These are phyloP conservation scores for Limnephilus rhombicus DNA, from an alignment of 2,888 invertebrate species.

Conservation along the genomic window DNA sequence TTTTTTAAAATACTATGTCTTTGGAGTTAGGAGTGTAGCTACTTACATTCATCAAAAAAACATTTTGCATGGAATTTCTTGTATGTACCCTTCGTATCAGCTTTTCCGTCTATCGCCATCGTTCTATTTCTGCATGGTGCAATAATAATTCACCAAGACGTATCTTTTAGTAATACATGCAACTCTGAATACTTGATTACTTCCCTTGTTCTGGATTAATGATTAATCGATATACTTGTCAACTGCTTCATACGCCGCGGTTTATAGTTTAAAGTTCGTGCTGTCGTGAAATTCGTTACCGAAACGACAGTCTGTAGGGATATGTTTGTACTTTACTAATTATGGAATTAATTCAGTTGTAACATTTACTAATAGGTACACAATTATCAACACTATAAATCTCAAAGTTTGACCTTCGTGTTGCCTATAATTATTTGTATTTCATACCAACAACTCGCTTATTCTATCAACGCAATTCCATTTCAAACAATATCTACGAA, in stretches of 20 bases:
- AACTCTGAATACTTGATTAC: background rate
- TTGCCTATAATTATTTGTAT: background rate
- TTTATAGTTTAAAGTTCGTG: background rate
- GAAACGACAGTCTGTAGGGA: background rate
- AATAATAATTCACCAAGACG: no score
- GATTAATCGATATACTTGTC: background rate
- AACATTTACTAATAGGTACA: background rate
- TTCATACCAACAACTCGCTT: background rate
- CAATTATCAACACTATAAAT: background rate
- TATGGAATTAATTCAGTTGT: background rate
- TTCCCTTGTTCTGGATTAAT: background rate
- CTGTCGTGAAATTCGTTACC: background rate
- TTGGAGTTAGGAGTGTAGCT: no score
- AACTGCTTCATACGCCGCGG: background rate
- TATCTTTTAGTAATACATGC: background rate
- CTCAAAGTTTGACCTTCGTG: background rate
- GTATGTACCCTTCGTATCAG: background rate
- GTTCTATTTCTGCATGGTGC: no score
- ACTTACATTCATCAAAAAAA: no score
- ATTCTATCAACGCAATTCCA: background rate
- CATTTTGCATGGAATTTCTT: no score
- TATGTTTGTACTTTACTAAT: background rate
- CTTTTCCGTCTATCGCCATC: background rate
- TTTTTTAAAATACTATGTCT: no score
- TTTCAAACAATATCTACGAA: background rate